phyloP scores from a whole-genome alignment of 2,888 invertebrate genomes.

The Agriopis marginaria region DNA sequence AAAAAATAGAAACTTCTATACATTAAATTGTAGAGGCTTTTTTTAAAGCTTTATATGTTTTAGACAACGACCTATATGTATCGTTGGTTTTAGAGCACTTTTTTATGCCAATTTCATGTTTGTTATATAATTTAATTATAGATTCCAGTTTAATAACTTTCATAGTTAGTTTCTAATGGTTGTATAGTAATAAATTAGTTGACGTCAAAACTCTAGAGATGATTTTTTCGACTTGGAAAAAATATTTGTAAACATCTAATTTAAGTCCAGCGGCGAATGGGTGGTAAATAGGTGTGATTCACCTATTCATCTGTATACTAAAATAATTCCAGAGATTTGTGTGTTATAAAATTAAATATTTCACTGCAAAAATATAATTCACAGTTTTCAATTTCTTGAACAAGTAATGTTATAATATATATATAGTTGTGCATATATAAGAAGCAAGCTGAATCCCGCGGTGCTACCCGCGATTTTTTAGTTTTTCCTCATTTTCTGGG shows the following conservation, averaged over 20 bases:
- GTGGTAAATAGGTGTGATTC: no score
- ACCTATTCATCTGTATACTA: slow-evolving; percentile 20
- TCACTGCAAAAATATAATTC: slow-evolving; percentile 2
- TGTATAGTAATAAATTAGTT: slow-evolving; percentile 17
- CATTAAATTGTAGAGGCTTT: no score
- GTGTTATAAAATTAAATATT: slow-evolving; percentile 3
- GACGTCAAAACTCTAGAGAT: slow-evolving; percentile 28
- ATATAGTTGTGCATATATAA: no score
- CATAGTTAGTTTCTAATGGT: slow-evolving; percentile 5
- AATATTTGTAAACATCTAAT: slow-evolving; percentile 35
- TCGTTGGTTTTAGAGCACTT: no score
- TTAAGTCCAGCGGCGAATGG: slow-evolving; percentile 25
- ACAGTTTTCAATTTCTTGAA: neutral
- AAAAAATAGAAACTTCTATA: no score
- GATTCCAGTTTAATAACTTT: neutral
- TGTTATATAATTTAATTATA: neutral
- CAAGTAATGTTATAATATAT: neutral
- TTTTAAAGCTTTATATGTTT: no score
- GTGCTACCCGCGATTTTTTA: no score
- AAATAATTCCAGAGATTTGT: slow-evolving; percentile 23
- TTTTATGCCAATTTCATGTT: neutral
- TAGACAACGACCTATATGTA: no score
- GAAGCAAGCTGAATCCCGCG: no score
- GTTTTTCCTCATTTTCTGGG: no score
- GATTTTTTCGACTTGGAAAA: slow-evolving; percentile 14